Evolutionary conservation across 2,113 vertebrate genomes (phyloP), one percentile per base, ranked within the genome.

Genomic region (Clarias macrocephalus): DNA sequence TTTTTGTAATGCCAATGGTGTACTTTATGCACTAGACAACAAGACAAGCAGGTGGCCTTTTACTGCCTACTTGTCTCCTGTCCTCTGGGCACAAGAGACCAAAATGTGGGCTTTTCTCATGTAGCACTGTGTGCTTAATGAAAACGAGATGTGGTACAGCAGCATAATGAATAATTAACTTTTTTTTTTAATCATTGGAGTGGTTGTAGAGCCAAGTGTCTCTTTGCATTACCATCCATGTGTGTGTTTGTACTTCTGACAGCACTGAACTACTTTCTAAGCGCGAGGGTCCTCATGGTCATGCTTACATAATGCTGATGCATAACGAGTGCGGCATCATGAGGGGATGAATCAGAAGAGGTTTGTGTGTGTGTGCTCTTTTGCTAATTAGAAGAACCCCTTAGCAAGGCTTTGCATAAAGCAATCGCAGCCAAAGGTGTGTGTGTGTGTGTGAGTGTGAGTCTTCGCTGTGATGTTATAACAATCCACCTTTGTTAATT

Each of bases 121-220:
- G 30, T 42, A 48, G 33, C 11, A 15, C 13, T 52, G 16, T n/a
- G 65, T 52, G 37, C 25, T 65, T 54, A 54, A 85, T 48, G 84
- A 85, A 63, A 66, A 65, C 11, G 48, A 33, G n/a, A 63, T 72
- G 75, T 56, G 60, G n/a, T 56, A 9, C 42, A 33, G 56, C 21
- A 81, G 65, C 54, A 28, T 54, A 19, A 72, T 86, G 85, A 80
- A 81, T 86, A 86, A 86, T 72, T 59, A 72, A 86, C 76, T 54
- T 54, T 77, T 52, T 30, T 48, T 48, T 48, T 48, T 48, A 48
- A 84, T 59, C 83, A 52, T 63, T 52, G 42, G n/a, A 33, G 79
- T 48, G 30, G 21, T 48, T 9, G 33, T 28, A 10, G 54, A 60
- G 54, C 65, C 42, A 5, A 59, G 54, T 57, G 65, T 80, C 62